phyloP scores from a whole-genome alignment of 2,113 vertebrate species.

The Lucifuga dentata region DNA sequence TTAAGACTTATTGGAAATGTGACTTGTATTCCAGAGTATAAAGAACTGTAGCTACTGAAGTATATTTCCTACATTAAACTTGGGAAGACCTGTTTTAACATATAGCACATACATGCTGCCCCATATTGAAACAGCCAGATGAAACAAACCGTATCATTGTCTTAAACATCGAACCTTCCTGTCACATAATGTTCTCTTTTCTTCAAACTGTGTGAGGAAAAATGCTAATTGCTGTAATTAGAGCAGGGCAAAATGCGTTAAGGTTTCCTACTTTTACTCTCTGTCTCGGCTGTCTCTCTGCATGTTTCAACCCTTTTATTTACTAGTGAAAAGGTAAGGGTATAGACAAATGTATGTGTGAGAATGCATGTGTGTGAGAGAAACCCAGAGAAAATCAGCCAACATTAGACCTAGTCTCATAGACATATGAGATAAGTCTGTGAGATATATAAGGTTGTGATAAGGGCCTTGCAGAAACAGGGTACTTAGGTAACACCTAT shows the following conservation, averaged over 20 bases:
- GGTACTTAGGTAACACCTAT: too few relatives aligned
- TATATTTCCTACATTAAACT: neutral
- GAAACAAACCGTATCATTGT: neutral
- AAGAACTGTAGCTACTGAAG: neutral
- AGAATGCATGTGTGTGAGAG: neutral
- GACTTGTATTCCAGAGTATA: too few relatives aligned
- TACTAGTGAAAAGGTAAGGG: neutral
- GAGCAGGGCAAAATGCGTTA: neutral
- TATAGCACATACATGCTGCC: neutral
- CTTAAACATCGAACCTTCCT: conserved; percentile 10
- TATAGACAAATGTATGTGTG: conserved; percentile 4
- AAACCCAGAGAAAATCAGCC: too few relatives aligned
- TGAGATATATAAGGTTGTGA: neutral
- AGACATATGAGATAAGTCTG: too few relatives aligned
- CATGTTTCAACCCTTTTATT: conserved; percentile 7
- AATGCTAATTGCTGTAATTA: conserved; percentile 41
- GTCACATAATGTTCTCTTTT: conserved; percentile 2
- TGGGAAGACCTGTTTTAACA: too few relatives aligned
- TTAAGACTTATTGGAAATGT: too few relatives aligned
- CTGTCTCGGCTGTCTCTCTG: neutral
- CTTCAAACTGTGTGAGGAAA: conserved; percentile 8
- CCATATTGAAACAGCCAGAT: neutral
- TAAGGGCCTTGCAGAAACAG: neutral
- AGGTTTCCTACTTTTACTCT: conserved; percentile 14
- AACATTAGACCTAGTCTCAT: too few relatives aligned